Percentiles rank a stretch among this genome's conserved stretches.
Conservation (phyloP, 2,113 vertebrate species). For the Morone saxatilis region DNA sequence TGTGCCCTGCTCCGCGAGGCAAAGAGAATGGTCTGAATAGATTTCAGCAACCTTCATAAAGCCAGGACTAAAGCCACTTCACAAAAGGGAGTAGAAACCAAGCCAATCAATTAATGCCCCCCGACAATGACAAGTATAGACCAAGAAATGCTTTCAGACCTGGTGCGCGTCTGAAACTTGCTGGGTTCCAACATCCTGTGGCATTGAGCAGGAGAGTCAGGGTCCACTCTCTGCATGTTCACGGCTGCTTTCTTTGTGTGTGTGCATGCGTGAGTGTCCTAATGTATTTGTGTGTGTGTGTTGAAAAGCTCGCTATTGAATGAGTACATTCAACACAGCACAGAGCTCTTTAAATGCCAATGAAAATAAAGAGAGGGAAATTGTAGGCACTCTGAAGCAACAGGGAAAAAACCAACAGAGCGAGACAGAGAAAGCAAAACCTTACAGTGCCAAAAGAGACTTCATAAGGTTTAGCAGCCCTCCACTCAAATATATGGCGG, state of each 20-base stretch:
- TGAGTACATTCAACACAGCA: conserved; percentile 76
- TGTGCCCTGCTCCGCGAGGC: conserved; percentile 63
- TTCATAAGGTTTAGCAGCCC: conserved; percentile 82
- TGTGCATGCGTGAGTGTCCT: conserved; percentile 56
- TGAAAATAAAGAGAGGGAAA: conserved; percentile 84
- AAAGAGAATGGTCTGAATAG: conserved; percentile 72
- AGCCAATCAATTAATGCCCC: conserved; percentile 81
- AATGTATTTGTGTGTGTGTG: conserved; percentile 51
- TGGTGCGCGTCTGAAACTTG: conserved; percentile 62
- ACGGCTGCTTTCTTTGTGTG: conserved; percentile 67
- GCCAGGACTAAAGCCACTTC: conserved; percentile 66
- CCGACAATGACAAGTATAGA: conserved; percentile 58
- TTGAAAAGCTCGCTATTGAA: conserved; percentile 77
- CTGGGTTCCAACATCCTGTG: conserved; percentile 61
- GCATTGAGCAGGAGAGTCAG: conserved; percentile 69
- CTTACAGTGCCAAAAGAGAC: conserved; percentile 77
- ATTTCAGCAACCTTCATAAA: conserved; percentile 74
- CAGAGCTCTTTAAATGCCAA: conserved; percentile 80
- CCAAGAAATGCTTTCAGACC: conserved; percentile 75
- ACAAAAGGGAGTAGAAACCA: conserved; percentile 74
- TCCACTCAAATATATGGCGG: conserved; percentile 82
- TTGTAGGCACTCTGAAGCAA: conserved; percentile 79
- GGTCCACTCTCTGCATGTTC: conserved; percentile 62
- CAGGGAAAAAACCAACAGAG: conserved; percentile 79
- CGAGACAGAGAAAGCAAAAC: conserved; percentile 79